These are phyloP conservation scores for Ctena decussata DNA, from an alignment of 2,888 invertebrate genomes.

Conservation along the genomic window DNA sequence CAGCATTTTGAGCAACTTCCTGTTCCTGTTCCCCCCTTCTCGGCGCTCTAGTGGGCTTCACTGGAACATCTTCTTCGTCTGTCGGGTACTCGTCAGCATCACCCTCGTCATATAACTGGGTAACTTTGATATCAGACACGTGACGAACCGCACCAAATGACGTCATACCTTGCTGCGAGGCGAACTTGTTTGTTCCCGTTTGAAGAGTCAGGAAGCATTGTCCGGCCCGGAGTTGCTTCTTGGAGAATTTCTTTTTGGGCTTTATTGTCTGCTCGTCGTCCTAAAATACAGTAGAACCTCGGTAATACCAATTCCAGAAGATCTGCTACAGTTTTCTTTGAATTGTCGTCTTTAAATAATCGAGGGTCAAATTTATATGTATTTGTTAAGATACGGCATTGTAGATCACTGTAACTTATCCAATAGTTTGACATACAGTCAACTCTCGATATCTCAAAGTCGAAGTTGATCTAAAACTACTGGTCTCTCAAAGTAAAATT, in stretches of 20 bases:
- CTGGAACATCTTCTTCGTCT: conserved; percentile 46
- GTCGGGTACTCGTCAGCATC: conserved; percentile 62
- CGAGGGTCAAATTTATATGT: too few species aligned
- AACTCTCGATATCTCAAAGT: too few species aligned
- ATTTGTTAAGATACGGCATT: too few species aligned
- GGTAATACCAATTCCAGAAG: too few species aligned
- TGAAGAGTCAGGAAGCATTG: conserved; percentile 43
- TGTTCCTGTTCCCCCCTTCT: background rate
- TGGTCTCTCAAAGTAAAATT: too few species aligned
- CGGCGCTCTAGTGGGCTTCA: background rate
- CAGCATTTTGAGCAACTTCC: background rate
- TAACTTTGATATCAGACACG: conserved; percentile 51
- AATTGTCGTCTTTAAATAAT: too few species aligned
- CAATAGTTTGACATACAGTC: too few species aligned
- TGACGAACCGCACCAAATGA: conserved; percentile 55
- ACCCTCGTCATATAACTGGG: conserved; percentile 56
- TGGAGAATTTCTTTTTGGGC: background rate
- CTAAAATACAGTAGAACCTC: too few species aligned
- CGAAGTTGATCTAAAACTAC: too few species aligned
- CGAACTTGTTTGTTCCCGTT: conserved; percentile 40
- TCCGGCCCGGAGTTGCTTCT: conserved; percentile 36
- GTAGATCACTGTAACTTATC: too few species aligned
- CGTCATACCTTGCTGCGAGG: conserved; percentile 54
- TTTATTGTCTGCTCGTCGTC: too few species aligned
- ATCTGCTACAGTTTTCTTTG: too few species aligned